Conservation (phyloP, 2,797 vertebrate genomes). For the Lagodon rhomboides region DNA sequence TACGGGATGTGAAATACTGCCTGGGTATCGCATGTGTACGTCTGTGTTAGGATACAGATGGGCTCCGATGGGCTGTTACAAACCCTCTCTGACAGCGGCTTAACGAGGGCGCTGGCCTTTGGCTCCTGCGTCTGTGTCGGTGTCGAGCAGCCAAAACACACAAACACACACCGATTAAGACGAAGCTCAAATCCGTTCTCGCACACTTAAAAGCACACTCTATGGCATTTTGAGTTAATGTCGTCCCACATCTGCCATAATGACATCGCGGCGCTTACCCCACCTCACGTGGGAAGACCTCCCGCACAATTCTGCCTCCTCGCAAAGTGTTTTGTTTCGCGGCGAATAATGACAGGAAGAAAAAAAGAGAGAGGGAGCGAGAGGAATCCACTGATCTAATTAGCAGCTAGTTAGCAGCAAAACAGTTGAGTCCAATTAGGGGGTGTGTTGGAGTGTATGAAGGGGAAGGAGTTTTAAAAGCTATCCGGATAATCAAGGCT, state of each 20-base stretch:
- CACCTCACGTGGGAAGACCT: not conserved
- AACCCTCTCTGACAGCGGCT: conserved; percentile 81
- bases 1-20: not conserved
- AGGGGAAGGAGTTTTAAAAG: conserved; percentile 58
- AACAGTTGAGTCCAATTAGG: conserved; percentile 81
- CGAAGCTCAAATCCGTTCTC: conserved; percentile 21
- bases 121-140: conserved; percentile 77
- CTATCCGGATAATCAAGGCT: conserved; percentile 65
- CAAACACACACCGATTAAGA: conserved; percentile 59
- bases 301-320: conserved; percentile 31
- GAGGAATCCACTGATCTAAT: conserved; percentile 80
- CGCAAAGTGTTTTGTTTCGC: conserved; percentile 64
- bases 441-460: conserved; percentile 57
- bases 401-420: conserved; percentile 83
- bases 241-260: conserved; percentile 20
- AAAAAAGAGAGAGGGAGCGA: conserved; percentile 61
- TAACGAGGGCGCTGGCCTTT: conserved; percentile 83
- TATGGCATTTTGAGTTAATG: not conserved
- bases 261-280: not conserved
- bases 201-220: too few relatives aligned
- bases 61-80: conserved; percentile 81
- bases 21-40: conserved; percentile 12
- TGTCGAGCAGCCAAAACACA: conserved; percentile 70
- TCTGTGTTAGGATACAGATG: conserved; percentile 68
- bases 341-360: conserved; percentile 62